Evolutionary conservation across 2,888 invertebrate genomes (phyloP), one percentile per base, ranked within the genome.

Genomic region (Megalurothrips usitatus): DNA sequence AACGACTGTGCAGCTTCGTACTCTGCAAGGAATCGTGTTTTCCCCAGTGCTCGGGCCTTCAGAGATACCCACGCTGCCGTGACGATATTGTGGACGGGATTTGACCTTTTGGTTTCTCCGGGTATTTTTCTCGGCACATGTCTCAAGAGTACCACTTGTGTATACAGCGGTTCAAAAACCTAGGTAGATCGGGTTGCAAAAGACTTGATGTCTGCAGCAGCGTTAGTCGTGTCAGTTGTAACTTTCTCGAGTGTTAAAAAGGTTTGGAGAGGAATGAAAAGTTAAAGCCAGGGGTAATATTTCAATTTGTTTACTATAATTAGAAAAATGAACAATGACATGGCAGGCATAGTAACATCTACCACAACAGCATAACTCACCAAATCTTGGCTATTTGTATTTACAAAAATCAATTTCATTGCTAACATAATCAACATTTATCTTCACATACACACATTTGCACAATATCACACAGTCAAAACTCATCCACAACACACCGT

Each of bases 361-460:
- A 75, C 68, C 68, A 75, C 68, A 75, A 75, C 68, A 75, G 23
- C 68, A 75, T 75, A 75, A 75, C 68, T 75, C 68, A 75, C 68
- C 68, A 26, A 75, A 26, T 75, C 68, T 75, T 75, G 68, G 68
- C 23, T n/a, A 75, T 26, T 23, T 9, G 23, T 75, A 75, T 75
- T 75, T 75, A 75, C 68, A 75, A 75, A 75, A 75, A 75, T 75
- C 68, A 75, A 75, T 75, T 75, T 75, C 23, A 75, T 75, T 26
- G 23, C 23, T 75, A 75, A 75, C 68, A 75, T 75, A 75, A 75
- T 26, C 68, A 75, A 75, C 68, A 75, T 75, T 75, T 23, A n/a
- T 75, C 68, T 75, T 26, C 23, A 26, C 17, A 17, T 58, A 58
- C 58, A 58, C 58, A 58, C 68, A 75, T 23, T 75, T 26, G 12